Percentiles rank a stretch among this genome's conserved stretches.
These are phyloP conservation scores for Apeltes quadracus DNA, from an alignment of 2,113 vertebrate genomes.

Conservation along the genomic window DNA sequence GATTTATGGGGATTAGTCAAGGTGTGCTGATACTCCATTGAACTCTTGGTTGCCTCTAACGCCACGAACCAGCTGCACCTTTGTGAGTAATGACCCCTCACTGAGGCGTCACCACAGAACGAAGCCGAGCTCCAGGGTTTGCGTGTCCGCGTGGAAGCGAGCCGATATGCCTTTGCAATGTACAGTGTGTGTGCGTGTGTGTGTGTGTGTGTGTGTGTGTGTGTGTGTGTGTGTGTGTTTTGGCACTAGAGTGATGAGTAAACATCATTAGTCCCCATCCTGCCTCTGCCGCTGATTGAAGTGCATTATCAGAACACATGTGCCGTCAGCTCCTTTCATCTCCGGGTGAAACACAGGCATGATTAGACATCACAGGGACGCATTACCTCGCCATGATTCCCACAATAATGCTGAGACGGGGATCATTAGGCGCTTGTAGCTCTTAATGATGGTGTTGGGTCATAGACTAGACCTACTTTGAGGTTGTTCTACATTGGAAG, in stretches of 20 bases:
- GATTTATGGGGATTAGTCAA: slow-evolving; percentile 65
- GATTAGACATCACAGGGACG: slow-evolving; percentile 65
- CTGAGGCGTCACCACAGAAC: slow-evolving; percentile 30
- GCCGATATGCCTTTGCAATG: neutral
- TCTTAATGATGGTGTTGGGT: slow-evolving; percentile 40
- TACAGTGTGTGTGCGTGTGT: neutral
- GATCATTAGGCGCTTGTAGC: slow-evolving; percentile 48
- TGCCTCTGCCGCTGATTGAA: slow-evolving; percentile 60
- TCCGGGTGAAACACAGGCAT: slow-evolving; percentile 53
- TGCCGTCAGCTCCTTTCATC: slow-evolving; percentile 66
- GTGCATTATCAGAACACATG: slow-evolving; percentile 61
- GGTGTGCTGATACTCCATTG: slow-evolving; percentile 41
- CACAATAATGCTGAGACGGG: slow-evolving; percentile 53
- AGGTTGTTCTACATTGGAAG: slow-evolving; percentile 35
- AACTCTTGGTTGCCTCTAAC: slow-evolving; percentile 60
- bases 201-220: neutral
- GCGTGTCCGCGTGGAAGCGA: neutral
- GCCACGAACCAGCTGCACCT: slow-evolving; percentile 31
- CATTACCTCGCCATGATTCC: slow-evolving; percentile 59
- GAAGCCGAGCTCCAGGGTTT: slow-evolving; percentile 18
- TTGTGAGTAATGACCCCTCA: slow-evolving; percentile 40
- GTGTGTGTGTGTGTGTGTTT: slow-evolving; percentile 34
- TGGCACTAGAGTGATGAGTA: slow-evolving; percentile 44
- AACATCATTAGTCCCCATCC: slow-evolving; percentile 69
- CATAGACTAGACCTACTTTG: slow-evolving; percentile 41